Conservation (phyloP, 2,113 vertebrate species). For the Dolichotis patagonum region DNA sequence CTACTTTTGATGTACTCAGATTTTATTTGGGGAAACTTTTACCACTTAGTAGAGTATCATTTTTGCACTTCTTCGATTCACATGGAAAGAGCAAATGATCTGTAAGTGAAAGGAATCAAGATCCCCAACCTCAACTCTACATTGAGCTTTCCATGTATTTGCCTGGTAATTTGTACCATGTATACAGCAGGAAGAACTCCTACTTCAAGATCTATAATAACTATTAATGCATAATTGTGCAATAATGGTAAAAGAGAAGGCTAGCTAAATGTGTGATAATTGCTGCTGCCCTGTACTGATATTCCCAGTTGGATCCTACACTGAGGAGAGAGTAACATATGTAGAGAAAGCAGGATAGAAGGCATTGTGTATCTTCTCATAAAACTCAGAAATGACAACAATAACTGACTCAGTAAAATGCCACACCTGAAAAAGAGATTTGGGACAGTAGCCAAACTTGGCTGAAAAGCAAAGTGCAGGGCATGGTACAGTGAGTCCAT, state of each 20-base stretch:
- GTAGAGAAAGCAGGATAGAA: not conserved
- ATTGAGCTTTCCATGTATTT: not conserved
- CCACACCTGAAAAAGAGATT: conserved; percentile 68
- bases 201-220: not conserved
- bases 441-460: not conserved
- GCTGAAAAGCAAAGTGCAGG: not conserved
- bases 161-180: not conserved
- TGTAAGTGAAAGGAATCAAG: not conserved
- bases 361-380: not conserved
- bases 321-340: not conserved
- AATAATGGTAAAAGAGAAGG: not conserved
- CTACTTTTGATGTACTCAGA: not conserved
- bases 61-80: not conserved
- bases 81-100: not conserved
- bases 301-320: not conserved
- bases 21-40: not conserved
- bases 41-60: not conserved
- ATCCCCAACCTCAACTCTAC: not conserved
- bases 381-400: conserved; percentile 28
- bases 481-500: conserved; percentile 57
- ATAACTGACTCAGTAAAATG: not conserved
- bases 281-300: not conserved
- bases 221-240: not conserved
- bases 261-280: not conserved
- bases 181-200: not conserved